Evolutionary conservation across 1,140 invertebrate genomes (phyloP).

Genomic region (Psix sp.): DNA sequence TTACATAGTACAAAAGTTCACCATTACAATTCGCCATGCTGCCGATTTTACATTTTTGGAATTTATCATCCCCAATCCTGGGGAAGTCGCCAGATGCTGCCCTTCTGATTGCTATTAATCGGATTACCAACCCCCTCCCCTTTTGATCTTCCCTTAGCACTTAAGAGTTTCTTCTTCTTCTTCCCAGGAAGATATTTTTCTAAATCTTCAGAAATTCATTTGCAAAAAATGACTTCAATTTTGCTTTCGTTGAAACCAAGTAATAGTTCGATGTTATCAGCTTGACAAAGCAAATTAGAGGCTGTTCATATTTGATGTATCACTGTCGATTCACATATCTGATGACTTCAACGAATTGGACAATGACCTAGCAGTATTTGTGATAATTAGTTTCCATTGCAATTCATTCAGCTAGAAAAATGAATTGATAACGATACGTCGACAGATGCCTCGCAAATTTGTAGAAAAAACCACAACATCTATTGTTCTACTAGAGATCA

Average conservation of each 20-base stretch:
- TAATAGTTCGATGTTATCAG: no score
- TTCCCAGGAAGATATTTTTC: conserved; percentile 10
- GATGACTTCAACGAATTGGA: no score
- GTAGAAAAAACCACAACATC: no score
- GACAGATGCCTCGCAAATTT: no score
- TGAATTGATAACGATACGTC: no score
- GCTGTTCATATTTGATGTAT: no score
- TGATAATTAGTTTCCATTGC: conserved; percentile 21
- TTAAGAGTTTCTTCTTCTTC: conserved; percentile 12
- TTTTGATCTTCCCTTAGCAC: conserved; percentile 17
- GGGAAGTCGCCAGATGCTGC: conserved; percentile 63
- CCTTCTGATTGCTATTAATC: conserved; percentile 70
- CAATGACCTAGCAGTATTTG: conserved; percentile 37
- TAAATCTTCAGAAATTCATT: no score
- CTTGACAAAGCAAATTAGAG: no score
- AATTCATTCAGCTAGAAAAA: conserved; percentile 54
- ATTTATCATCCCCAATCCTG: conserved; percentile 64
- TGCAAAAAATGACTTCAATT: no score
- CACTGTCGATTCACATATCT: conserved; percentile 7
- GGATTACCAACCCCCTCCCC: conserved; percentile 56
- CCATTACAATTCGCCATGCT: conserved; percentile 59
- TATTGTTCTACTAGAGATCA: no score
- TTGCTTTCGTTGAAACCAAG: no score
- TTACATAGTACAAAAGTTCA: conserved; percentile 61
- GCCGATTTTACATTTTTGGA: conserved; percentile 73